Evolutionary conservation across 1,140 invertebrate species (phyloP).

Genomic region (Tetramorium parvispinum): DNA sequence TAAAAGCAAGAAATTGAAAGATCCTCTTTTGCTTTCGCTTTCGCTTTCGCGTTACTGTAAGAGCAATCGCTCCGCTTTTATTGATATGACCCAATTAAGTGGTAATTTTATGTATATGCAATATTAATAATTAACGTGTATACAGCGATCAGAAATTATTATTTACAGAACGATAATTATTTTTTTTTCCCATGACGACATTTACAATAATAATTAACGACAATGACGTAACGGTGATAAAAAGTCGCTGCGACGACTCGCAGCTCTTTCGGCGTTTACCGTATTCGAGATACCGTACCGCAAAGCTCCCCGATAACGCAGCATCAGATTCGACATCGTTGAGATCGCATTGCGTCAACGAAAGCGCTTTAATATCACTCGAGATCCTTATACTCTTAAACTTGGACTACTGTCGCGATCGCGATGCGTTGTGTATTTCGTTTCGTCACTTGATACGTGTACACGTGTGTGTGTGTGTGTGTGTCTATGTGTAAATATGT

Average conservation of each 20-base stretch:
- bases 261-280: conserved; percentile 24
- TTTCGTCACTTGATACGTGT: not conserved
- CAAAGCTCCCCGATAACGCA: conserved; percentile 33
- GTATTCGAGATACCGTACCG: conserved; percentile 34
- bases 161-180: conserved; percentile 26
- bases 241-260: not conserved
- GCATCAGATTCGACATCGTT: conserved; percentile 40
- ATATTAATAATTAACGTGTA: conserved; percentile 13
- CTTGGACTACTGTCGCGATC: conserved; percentile 29
- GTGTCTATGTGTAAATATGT: not conserved
- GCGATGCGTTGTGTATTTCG: conserved; percentile 35
- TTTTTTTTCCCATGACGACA: not conserved
- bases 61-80: conserved; percentile 25
- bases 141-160: not conserved
- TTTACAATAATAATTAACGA: not conserved
- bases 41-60: not conserved
- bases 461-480: not conserved
- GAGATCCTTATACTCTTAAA: conserved; percentile 32
- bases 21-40: not conserved
- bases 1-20: not conserved
- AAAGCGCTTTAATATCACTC: conserved; percentile 46
- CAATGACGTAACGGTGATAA: conserved; percentile 7
- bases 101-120: not conserved
- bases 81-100: conserved; percentile 10
- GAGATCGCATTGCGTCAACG: conserved; percentile 25